phyloP scores from a whole-genome alignment of 2,113 vertebrate genomes.

The Erinaceus europaeus region DNA sequence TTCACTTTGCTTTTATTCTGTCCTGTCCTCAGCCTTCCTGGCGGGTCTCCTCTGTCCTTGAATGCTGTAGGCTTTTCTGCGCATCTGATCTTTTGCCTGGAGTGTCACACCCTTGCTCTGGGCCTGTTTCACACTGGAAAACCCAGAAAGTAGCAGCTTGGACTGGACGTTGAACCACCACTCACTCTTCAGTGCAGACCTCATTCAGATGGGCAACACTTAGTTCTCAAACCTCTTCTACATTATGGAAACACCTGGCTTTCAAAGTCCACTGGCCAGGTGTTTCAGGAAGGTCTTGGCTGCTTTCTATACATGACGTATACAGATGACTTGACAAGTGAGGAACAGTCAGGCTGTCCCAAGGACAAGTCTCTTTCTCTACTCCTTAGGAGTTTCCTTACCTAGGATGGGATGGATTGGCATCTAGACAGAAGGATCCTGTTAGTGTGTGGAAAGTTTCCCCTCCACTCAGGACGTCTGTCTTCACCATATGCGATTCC shows the following conservation, averaged over 20 bases:
- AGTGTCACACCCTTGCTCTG: background rate
- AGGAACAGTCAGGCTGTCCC: background rate
- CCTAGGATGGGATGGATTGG: background rate
- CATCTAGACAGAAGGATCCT: background rate
- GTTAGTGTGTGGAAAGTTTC: background rate
- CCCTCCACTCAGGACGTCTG: background rate
- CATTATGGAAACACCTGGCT: background rate
- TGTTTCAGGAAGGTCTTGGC: background rate
- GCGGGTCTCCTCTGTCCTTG: background rate
- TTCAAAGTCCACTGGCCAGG: background rate
- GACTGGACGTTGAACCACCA: background rate
- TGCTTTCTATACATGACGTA: background rate
- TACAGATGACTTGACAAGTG: background rate
- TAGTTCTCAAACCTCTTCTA: background rate
- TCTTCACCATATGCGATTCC: background rate
- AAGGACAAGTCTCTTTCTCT: accelerated
- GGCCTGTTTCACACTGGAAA: background rate
- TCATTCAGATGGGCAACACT: no score
- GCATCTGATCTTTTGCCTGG: background rate
- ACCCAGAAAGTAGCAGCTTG: background rate
- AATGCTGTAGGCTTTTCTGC: background rate
- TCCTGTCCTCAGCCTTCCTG: background rate
- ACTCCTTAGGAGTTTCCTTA: accelerated
- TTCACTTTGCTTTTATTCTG: background rate
- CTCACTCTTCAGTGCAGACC: background rate